phyloP scores from a whole-genome alignment of 2,797 vertebrate species.

The Malurus splendens region DNA sequence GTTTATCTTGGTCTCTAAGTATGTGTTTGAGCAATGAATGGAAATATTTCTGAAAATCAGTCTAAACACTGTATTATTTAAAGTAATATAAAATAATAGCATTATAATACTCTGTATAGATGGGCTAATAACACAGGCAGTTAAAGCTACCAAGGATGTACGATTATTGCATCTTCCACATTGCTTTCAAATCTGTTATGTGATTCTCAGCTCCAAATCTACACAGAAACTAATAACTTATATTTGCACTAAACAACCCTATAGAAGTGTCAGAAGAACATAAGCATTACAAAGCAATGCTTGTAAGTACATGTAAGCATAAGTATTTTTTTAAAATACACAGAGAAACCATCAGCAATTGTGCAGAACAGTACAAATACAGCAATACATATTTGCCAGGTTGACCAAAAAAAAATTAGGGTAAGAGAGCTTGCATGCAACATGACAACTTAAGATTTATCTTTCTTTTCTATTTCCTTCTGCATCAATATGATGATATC shows the following conservation, averaged over 20 bases:
- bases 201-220: background rate
- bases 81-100: background rate
- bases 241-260: background rate
- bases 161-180: background rate
- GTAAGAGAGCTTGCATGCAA: background rate
- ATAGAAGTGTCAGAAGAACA: background rate
- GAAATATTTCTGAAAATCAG: constrained; percentile 1
- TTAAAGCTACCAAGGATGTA: background rate
- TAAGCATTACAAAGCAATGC: background rate
- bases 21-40: background rate
- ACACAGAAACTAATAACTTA: background rate
- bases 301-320: background rate
- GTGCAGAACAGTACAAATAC: background rate
- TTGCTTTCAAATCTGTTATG: background rate
- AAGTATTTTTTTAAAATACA: background rate
- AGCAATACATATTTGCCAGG: background rate
- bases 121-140: background rate
- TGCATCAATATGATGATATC: background rate
- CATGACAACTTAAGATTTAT: background rate
- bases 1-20: background rate
- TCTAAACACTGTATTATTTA: background rate
- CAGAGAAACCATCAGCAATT: background rate
- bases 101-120: background rate
- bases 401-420: background rate
- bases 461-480: background rate